A percentile compares a stretch with the other conserved stretches of the same genome.
Conservation (phyloP, 2,888 invertebrate species). For the Pogonocherus hispidulus region DNA sequence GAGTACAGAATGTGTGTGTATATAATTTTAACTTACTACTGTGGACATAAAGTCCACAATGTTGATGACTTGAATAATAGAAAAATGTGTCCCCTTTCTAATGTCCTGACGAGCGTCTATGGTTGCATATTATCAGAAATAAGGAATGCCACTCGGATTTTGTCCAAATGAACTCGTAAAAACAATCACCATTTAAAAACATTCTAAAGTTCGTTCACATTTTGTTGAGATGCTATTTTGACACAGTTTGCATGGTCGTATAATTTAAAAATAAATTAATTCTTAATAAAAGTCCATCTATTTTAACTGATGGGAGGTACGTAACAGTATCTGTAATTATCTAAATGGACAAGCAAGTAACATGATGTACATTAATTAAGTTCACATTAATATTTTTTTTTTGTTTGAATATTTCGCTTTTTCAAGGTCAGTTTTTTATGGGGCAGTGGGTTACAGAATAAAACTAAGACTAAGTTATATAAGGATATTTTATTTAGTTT, state of each 20-base stretch:
- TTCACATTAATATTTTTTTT: background rate
- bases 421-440: background rate
- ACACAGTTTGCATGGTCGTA: conserved; percentile 29
- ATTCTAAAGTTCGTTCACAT: conserved; percentile 33
- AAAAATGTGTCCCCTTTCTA: background rate
- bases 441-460: too few species aligned
- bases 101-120: background rate
- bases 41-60: too few species aligned
- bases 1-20: too few species aligned
- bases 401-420: background rate
- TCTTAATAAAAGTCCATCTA: conserved; percentile 4
- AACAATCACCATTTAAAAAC: conserved; percentile 38
- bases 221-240: conserved; percentile 21
- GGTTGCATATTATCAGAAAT: conserved; percentile 44
- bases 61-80: too few species aligned
- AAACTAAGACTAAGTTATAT: too few species aligned
- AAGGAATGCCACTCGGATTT: conserved; percentile 41
- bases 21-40: too few species aligned
- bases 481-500: too few species aligned
- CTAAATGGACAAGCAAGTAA: background rate
- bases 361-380: background rate
- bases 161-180: conserved; percentile 40
- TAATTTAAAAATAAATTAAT: conserved; percentile 32
- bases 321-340: conserved; percentile 6
- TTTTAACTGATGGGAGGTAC: background rate